Base-by-base conservation (phyloP, 2,888 invertebrate genomes). In the Heteromyza rotundicornis region DNA sequence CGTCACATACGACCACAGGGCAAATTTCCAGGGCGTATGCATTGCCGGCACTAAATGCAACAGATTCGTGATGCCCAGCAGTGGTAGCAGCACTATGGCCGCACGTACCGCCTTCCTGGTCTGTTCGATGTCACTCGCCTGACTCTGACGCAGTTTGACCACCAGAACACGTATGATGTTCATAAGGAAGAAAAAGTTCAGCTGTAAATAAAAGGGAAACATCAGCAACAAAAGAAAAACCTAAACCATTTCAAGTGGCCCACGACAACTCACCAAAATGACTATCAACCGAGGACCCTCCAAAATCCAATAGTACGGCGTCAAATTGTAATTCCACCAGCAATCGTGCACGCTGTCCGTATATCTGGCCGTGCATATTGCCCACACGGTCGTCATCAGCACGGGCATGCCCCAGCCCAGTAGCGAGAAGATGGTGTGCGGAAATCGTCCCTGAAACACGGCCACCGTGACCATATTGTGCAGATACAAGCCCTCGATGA, bases 401-500 rank as follows among this genome's bases (percentile, higher is more conserved):
- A 89, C 83, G 0, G 94, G 92, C 14, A 87, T 80, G 2, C 90
- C 89, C 94, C 94, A 94, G 1, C 94, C 94, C 2, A 90, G 80
- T 10, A 87, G 74, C 52, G 87, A 87, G 76, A 90, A 90, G 62
- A 88, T 84, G 1, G 84, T 84, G 64, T 88, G 87, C 0, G 84
- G 82, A 40, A 84, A 81, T 0, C 77, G 76, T 62, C 89, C 89
- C 76, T 90, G 88, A 71, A 92, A 87, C 0, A 89, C 88, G 5
- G 89, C 89, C 0, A 89, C 89, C 59, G 95, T 92, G 40, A 95
- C 89, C 80, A 94, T 89, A 66, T 89, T 92, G 81, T 96, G 92
- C 22, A 98, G 85, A 77, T 94, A 95, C 14, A 95, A 85, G 0
- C 96, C 97, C 80, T 98, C 97, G 57, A 96, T 91, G 74, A 97